phyloP scores from a whole-genome alignment of 2,888 invertebrate genomes.

The Lampropteryx suffumata region DNA sequence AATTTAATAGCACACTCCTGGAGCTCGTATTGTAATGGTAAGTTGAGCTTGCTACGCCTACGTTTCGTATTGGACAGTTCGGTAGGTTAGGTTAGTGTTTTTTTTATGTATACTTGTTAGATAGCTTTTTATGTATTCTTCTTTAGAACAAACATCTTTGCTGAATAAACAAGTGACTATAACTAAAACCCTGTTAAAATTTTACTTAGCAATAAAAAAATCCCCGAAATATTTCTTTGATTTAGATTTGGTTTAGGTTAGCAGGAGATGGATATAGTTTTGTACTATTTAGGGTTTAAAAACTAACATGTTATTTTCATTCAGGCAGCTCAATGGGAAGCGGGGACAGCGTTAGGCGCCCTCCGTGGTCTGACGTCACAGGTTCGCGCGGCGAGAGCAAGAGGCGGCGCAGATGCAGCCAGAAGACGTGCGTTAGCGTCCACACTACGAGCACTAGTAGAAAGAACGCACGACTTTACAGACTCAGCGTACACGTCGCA shows the following conservation, averaged over 20 bases:
- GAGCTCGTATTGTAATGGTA: background rate
- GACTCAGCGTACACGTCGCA: constrained; percentile 99
- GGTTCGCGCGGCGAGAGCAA: constrained; percentile 90
- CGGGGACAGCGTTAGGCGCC: constrained; percentile 90
- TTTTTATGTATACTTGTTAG: constrained; percentile 17
- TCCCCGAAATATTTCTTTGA: too few relatives aligned
- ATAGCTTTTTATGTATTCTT: background rate
- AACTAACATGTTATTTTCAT: constrained; percentile 3
- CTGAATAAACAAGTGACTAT: too few relatives aligned
- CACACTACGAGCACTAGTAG: constrained; percentile 95
- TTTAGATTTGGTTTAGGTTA: background rate
- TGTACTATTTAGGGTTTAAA: background rate
- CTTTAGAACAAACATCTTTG: too few relatives aligned
- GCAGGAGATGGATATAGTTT: background rate
- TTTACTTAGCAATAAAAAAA: too few relatives aligned
- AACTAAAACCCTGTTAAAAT: too few relatives aligned
- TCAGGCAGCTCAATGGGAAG: constrained; percentile 77
- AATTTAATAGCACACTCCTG: too few relatives aligned
- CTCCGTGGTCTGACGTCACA: constrained; percentile 93
- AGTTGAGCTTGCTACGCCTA: constrained; percentile 22
- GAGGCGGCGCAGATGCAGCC: constrained; percentile 86
- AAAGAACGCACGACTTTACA: constrained; percentile 98
- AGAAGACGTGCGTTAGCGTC: constrained; percentile 91
- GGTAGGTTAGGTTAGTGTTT: constrained; percentile 19
- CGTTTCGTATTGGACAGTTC: constrained; percentile 17